Evolutionary conservation across 2,888 invertebrate species (phyloP), one percentile per base, ranked within the genome.

Genomic region (Aporophyla lueneburgensis): DNA sequence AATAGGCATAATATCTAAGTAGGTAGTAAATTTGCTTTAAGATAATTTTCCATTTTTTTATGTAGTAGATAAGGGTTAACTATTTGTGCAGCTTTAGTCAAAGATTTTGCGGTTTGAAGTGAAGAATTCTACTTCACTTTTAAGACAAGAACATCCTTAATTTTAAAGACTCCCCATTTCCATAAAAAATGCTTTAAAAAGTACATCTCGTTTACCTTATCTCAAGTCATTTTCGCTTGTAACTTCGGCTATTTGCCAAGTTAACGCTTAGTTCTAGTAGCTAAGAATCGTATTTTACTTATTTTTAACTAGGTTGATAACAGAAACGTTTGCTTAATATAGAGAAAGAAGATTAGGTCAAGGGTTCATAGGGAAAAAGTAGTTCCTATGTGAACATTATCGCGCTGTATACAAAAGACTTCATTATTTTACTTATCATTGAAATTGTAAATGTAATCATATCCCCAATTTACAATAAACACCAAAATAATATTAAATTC

Each of bases 231-330:
- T 86, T 76, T 75, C 72, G 58, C 59, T 73, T 71, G 77, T 78
- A 86, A 85, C 78, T 83, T 85, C 51, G 69, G 61, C 74, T 73
- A 71, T 86, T 74, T 67, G 24, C 73, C 53, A 76, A 75, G 73
- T 77, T 69, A 76, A 49, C 63, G 69, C 54, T 71, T 33, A 59
- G 46, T 71, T 71, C 19, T 53, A 56, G 40, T 68, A 46, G 33
- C 24, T 53, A 53, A 69, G 27, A 51, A 59, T 43, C 24, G 16
- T 21, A 16, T 0, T 24, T 10, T 54, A 58, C 12, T 33, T 46
- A 33, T 51, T 43, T 59, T 51, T 54, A 21, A 76, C 33, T 53
- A 21, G 2, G 24, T 5, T 24, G 2, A 40, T 21, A 51, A 21
- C 21, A 46, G 2, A 27, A 21, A 19, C 10, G 2, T 19, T 54